Evolutionary conservation across 2,888 invertebrate genomes (phyloP).

Genomic region (Neocrepidodera transversa): DNA sequence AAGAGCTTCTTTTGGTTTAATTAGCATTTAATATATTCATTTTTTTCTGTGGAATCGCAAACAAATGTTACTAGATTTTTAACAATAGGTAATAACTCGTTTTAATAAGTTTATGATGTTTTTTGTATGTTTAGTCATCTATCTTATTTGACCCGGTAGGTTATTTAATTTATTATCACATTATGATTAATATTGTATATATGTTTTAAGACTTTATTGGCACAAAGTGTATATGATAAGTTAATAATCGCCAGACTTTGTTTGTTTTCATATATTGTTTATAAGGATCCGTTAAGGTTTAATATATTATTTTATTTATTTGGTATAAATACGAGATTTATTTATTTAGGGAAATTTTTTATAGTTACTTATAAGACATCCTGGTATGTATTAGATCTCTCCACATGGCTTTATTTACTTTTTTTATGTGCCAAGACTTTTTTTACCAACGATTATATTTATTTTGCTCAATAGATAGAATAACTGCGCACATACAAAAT

Average conservation of each 20-base stretch:
- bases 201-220: background rate
- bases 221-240: conserved; percentile 1
- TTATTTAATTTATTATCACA: background rate
- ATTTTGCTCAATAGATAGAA: too few relatives aligned
- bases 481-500: too few relatives aligned
- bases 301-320: conserved; percentile 9
- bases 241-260: background rate
- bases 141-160: background rate
- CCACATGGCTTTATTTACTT: background rate
- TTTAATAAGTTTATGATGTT: too few relatives aligned
- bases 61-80: too few relatives aligned
- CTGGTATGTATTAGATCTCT: background rate
- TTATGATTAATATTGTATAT: background rate
- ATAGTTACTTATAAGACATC: background rate
- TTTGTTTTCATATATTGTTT: conserved; percentile 17
- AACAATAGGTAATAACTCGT: too few relatives aligned
- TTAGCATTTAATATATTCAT: too few relatives aligned
- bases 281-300: conserved; percentile 10
- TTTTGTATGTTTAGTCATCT: background rate
- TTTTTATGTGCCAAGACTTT: background rate
- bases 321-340: background rate
- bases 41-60: too few relatives aligned
- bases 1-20: too few relatives aligned
- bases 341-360: background rate
- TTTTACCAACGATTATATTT: background rate